Base-by-base conservation (phyloP, 2,888 invertebrate genomes). In the Lasioglossum lativentre region DNA sequence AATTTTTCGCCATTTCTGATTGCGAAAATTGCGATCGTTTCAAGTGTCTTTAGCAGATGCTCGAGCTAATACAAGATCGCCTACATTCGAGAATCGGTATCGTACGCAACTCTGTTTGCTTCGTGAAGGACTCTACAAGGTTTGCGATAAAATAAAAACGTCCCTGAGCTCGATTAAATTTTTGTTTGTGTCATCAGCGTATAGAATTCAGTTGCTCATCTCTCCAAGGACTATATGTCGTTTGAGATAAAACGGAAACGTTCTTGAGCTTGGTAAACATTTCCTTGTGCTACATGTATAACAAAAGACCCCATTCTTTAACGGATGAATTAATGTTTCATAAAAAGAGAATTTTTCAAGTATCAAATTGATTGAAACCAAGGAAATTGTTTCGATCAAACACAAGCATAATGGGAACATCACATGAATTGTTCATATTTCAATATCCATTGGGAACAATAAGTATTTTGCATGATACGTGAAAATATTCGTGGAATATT, bases 261-360 rank as follows among this genome's bases (percentile, higher is more conserved):
- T 56, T 56, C 56, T 56, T 56, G 56, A n/a, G n/a, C 56, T n/a
- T n/a, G 56, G 56, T 56, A 56, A 56, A 56, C n/a, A 23, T 56
- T 56, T 56, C 1, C 12, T 56, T 12, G 4, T 12, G 12, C n/a
- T 56, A n/a, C 4, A 12, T 12, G n/a, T n/a, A n/a, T n/a, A 12
- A 56, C 1, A 12, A n/a, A 56, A n/a, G 56, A 52, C n/a, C n/a
- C 4, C 4, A n/a, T 56, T 56, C 56, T n/a, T n/a, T 56, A 12
- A 56, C n/a, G 19, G 23, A 52, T 8, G 2, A 23, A 52, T 52
- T 52, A 8, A 52, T 23, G 52, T 47, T 47, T 47, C 19, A 47
- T 47, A 19, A 19, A 47, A 47, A 19, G 16, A 47, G 5, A 52
- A 19, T 42, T 42, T 42, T 14, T 4, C 42, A 42, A 45, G 47